phyloP scores from a whole-genome alignment of 2,113 vertebrate genomes.

The Oreochromis tanganicae region DNA sequence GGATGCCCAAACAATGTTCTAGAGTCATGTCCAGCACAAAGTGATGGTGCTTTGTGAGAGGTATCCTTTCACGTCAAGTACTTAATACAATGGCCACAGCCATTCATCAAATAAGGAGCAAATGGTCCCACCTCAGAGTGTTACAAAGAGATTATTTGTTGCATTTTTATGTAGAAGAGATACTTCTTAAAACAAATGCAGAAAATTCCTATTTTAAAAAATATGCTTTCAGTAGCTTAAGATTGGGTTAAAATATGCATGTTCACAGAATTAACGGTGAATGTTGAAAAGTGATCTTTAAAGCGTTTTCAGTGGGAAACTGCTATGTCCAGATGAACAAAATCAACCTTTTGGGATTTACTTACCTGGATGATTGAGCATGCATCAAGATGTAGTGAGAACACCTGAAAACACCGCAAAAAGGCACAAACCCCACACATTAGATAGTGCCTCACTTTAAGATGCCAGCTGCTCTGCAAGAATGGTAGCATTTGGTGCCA shows the following conservation, averaged over 20 bases:
- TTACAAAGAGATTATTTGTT: background rate
- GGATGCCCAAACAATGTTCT: background rate
- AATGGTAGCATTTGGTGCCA: background rate
- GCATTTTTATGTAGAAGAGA: background rate
- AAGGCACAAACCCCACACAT: background rate
- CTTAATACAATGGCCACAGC: background rate
- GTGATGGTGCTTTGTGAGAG: background rate
- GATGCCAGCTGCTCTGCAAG: background rate
- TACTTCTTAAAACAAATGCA: background rate
- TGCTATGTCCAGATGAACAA: background rate
- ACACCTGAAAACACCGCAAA: accelerated
- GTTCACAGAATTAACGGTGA: background rate
- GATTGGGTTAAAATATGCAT: background rate
- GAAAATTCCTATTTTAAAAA: background rate
- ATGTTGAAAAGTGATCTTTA: background rate
- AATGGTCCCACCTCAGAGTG: background rate
- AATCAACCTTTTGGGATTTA: background rate
- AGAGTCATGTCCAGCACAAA: background rate
- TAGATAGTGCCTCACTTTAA: background rate
- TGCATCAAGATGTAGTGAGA: background rate
- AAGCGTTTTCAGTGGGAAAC: background rate
- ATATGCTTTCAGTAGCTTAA: background rate
- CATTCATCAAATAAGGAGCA: background rate
- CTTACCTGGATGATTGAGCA: background rate
- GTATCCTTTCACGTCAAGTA: background rate